Base-by-base conservation (phyloP, 1,140 invertebrate genomes). In the Drosophila trapezifrons region DNA sequence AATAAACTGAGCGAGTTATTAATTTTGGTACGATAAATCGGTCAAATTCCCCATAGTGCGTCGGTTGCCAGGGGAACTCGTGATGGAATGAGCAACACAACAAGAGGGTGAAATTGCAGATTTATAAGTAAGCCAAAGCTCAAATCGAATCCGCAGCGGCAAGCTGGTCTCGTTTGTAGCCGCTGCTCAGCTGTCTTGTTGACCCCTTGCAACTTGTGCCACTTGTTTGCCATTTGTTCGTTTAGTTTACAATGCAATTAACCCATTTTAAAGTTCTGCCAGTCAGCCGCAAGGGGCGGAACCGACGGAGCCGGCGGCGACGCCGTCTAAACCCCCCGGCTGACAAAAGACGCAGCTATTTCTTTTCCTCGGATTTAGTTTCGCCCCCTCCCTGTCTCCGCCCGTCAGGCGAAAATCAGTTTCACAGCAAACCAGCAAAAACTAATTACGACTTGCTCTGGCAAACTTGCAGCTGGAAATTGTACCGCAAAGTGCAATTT, bases 181-280 rank as follows among this genome's bases (percentile, higher is more conserved):
- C 12, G 35, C 45, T 65, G 58, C 56, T 49, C 62, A n/a, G 42
- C 51, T 62, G 57, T 75, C 51, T 66, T 78, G 64, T 54, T 82
- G 74, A 63, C 60, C 57, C 59, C 60, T 75, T 73, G 72, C 60
- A 54, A 59, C 60, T 75, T 69, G 72, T 51, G 76, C 55, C 66
- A 80, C 73, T 85, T 85, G 78, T 87, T 85, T 87, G 78, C 58
- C 79, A 78, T 86, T 86, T 86, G 79, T 84, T 89, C 67, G 67
- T 73, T 74, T 89, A 89, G 84, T 89, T 89, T 86, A 86, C 80
- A 86, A 86, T 89, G 83, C 83, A 86, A 86, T 86, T 86, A 86
- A 86, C 83, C 83, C 83, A 86, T 86, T 86, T 86, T 82, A 86
- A 86, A 86, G 84, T 86, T 86, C 66, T 59, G 84, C 80, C 47